phyloP scores from a whole-genome alignment of 1,140 invertebrate species.

The Eurosta solidaginis region DNA sequence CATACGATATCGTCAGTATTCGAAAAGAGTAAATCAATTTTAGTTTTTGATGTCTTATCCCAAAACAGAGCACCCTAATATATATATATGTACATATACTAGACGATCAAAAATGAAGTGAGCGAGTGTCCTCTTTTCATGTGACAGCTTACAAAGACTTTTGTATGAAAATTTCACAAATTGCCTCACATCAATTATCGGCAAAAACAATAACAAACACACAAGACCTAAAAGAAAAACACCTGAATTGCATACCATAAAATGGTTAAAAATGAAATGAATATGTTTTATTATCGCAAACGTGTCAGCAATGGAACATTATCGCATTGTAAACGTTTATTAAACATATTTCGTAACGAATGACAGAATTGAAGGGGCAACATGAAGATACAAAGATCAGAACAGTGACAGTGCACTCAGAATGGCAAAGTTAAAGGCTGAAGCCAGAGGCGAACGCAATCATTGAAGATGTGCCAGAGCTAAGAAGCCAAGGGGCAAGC shows the following conservation, averaged over 20 bases:
- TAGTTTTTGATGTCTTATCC: no score
- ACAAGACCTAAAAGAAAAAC: no score
- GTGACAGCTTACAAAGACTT: not conserved
- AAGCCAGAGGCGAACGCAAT: not conserved
- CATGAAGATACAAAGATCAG: not conserved
- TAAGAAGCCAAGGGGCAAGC: not conserved
- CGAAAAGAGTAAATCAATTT: no score
- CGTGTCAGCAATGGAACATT: constrained; percentile 12
- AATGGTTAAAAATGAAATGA: not conserved
- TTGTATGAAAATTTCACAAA: constrained; percentile 11
- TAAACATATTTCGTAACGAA: constrained; percentile 26
- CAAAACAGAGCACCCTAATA: no score
- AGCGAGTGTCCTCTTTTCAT: not conserved
- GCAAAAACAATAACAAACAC: no score
- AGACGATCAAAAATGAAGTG: no score
- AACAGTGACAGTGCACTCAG: not conserved
- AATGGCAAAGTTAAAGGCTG: not conserved
- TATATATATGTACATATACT: no score
- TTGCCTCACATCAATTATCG: constrained; percentile 3
- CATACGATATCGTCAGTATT: no score
- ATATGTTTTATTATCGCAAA: constrained; percentile 22
- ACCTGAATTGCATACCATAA: not conserved
- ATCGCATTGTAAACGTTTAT: constrained; percentile 28
- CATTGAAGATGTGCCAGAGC: not conserved
- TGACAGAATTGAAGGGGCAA: not conserved